A percentile compares a stretch with the other conserved stretches of the same genome.
Evolutionary conservation across 2,113 vertebrate species (phyloP).

Genomic region (Hyperopisus bebe): DNA sequence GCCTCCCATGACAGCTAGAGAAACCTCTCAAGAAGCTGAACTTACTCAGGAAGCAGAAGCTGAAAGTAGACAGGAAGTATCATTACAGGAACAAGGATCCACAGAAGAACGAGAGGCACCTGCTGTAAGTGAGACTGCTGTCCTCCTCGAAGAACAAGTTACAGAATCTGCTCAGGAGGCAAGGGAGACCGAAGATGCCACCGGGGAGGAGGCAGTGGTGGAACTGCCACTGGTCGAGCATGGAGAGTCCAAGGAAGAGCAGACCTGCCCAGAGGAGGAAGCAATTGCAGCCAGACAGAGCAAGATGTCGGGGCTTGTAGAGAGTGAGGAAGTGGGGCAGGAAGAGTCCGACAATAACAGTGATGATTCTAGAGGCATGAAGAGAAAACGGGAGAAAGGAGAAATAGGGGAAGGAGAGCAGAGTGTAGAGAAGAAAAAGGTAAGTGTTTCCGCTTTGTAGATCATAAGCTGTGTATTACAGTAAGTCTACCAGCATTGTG

Average conservation of each 20-base stretch:
- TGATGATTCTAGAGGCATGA: conserved; percentile 53
- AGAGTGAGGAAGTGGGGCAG: conserved; percentile 8
- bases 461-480: background rate
- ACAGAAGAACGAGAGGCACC: conserved; percentile 12
- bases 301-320: background rate
- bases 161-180: conserved; percentile 20
- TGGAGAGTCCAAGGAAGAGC: conserved; percentile 15
- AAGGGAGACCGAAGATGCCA: conserved; percentile 20
- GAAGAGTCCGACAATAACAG: conserved; percentile 15
- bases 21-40: background rate
- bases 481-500: background rate
- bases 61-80: conserved; percentile 17
- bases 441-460: conserved; percentile 25
- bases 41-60: background rate
- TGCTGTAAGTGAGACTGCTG: conserved; percentile 12
- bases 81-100: conserved; percentile 19
- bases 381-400: conserved; percentile 47
- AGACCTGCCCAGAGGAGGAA: conserved; percentile 22
- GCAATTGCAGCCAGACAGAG: background rate
- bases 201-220: background rate
- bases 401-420: conserved; percentile 30
- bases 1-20: background rate
- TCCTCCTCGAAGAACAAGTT: conserved; percentile 1
- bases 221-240: background rate
- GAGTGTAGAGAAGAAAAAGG: conserved; percentile 60